phyloP scores from a whole-genome alignment of 2,113 vertebrate genomes.

The Rutilus rutilus region DNA sequence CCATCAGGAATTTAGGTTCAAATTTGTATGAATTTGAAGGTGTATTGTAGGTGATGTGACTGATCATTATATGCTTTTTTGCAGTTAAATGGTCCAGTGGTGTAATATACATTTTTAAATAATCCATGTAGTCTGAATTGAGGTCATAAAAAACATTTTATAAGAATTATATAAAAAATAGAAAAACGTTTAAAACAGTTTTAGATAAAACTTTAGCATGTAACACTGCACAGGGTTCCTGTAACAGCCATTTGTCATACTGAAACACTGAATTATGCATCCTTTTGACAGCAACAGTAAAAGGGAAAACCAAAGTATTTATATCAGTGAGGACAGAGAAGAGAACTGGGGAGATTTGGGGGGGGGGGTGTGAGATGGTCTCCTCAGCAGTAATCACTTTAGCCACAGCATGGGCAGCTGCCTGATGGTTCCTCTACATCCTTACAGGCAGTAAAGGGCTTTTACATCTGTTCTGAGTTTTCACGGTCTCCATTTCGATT shows the following conservation, averaged over 20 bases:
- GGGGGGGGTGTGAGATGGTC: not conserved
- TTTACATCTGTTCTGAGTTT: conserved; percentile 40
- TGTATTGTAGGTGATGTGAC: not conserved
- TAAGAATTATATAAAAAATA: not conserved
- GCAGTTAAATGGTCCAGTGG: not conserved
- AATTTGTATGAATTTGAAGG: too few species aligned
- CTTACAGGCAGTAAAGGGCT: conserved; percentile 3
- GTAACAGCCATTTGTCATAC: not conserved
- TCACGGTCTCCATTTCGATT: conserved; percentile 22
- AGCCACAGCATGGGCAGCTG: not conserved
- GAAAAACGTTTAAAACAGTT: not conserved
- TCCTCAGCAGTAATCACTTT: conserved; percentile 35
- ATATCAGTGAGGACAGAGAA: not conserved
- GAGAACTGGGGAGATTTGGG: not conserved
- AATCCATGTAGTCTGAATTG: not conserved
- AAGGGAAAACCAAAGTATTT: conserved; percentile 71
- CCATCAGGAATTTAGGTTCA: not conserved
- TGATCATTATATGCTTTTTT: not conserved
- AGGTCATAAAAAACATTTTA: not conserved
- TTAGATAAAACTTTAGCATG: not conserved
- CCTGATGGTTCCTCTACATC: conserved; percentile 19
- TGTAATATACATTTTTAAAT: not conserved
- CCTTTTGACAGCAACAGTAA: conserved; percentile 75
- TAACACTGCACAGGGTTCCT: not conserved
- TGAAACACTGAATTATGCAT: not conserved